Percentiles rank a stretch among this genome's conserved stretches.
Evolutionary conservation across 2,888 invertebrate species (phyloP).

Genomic region (Sialis lutaria): DNA sequence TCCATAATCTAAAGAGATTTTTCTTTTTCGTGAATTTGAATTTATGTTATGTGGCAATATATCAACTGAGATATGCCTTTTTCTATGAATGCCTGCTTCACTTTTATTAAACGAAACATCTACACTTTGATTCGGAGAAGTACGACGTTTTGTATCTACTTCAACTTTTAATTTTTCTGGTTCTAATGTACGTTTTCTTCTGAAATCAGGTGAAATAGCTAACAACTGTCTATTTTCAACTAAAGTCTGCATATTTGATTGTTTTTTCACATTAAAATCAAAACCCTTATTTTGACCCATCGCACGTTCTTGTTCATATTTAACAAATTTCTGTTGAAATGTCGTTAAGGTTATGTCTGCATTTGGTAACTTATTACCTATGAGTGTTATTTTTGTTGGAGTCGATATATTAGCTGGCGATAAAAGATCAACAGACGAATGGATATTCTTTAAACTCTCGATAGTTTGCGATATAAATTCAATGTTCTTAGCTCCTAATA

Average conservation of each 20-base stretch:
- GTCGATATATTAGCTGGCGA: conserved; percentile 1
- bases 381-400: conserved; percentile 5
- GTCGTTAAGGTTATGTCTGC: conserved; percentile 3
- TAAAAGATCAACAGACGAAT: not conserved
- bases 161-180: not conserved
- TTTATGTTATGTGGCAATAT: not conserved
- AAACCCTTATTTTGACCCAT: not conserved
- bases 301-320: conserved; percentile 3
- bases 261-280: not conserved
- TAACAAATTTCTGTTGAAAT: conserved; percentile 5
- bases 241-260: not conserved
- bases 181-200: not conserved
- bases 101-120: not conserved
- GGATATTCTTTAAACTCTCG: not conserved
- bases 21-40: conserved; percentile 1
- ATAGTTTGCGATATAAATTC: not conserved
- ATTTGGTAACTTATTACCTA: conserved; percentile 3
- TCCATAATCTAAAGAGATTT: conserved; percentile 1
- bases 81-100: not conserved
- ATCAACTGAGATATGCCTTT: not conserved
- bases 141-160: not conserved
- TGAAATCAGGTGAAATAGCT: not conserved
- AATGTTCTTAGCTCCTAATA: conserved; percentile 4
- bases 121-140: not conserved
- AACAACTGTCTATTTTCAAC: not conserved